Evolutionary conservation across 2,113 vertebrate genomes (phyloP).

Genomic region (Cyanocitta stelleri): DNA sequence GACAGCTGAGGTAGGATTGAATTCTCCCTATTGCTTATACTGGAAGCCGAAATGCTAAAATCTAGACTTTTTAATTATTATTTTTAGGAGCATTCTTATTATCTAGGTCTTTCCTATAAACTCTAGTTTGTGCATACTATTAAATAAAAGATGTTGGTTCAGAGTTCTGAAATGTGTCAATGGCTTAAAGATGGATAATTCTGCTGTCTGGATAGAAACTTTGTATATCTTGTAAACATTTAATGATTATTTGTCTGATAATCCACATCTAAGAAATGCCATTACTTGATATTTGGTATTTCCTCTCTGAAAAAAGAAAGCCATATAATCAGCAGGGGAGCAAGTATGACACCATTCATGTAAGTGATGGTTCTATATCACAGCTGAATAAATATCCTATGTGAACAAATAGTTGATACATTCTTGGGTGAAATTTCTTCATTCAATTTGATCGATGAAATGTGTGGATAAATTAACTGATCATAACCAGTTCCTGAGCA

Average conservation of each 20-base stretch:
- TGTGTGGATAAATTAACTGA: conserved; percentile 8
- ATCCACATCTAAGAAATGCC: background rate
- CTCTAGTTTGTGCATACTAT: background rate
- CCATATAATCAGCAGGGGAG: background rate
- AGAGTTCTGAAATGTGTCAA: background rate
- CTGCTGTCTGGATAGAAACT: background rate
- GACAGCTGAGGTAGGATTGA: background rate
- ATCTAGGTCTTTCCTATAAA: background rate
- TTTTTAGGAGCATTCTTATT: background rate
- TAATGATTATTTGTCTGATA: background rate
- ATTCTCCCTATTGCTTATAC: background rate
- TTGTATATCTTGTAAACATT: background rate
- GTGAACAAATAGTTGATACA: background rate
- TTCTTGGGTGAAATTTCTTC: conserved; percentile 15
- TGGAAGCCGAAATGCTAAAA: background rate
- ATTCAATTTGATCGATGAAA: background rate
- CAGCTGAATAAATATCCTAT: background rate
- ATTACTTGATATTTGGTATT: background rate
- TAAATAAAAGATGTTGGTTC: background rate
- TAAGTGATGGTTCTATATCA: background rate
- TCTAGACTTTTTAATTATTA: background rate
- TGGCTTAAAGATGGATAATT: background rate
- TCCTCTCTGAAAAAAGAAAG: background rate
- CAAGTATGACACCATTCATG: background rate
- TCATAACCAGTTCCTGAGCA: background rate